Conservation (phyloP, 2,888 invertebrate species). For the Lomographa bimaculata region DNA sequence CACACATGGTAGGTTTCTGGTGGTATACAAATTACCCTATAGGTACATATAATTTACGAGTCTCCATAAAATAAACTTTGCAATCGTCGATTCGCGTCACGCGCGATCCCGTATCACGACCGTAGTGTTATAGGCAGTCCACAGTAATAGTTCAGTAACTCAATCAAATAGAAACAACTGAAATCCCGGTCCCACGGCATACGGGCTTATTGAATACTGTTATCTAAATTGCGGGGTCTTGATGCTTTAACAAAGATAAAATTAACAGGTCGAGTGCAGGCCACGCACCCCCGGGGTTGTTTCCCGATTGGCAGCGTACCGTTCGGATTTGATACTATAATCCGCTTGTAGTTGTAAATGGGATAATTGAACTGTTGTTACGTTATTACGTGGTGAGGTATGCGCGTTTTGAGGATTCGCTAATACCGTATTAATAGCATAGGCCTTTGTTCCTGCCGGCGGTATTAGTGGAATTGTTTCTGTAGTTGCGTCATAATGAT, state of each 20-base stretch:
- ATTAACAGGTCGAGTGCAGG: constrained; percentile 70
- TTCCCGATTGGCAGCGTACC: constrained; percentile 55
- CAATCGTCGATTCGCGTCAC: constrained; percentile 46
- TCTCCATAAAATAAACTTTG: constrained; percentile 41
- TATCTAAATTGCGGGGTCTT: constrained; percentile 73
- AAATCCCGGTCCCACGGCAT: constrained; percentile 49
- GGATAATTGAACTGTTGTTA: constrained; percentile 69
- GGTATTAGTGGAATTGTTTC: constrained; percentile 24
- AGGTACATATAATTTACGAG: constrained; percentile 41
- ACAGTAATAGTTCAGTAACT: constrained; percentile 67
- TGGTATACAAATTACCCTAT: no score
- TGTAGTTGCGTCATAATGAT: constrained; percentile 12
- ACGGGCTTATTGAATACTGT: constrained; percentile 75
- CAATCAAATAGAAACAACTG: constrained; percentile 70
- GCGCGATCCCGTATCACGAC: constrained; percentile 41
- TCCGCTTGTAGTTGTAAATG: constrained; percentile 65
- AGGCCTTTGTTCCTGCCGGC: constrained; percentile 20
- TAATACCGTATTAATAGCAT: constrained; percentile 24
- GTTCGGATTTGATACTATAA: constrained; percentile 60
- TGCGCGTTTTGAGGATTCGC: constrained; percentile 26
- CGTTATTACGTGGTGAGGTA: constrained; percentile 29
- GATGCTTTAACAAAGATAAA: constrained; percentile 73
- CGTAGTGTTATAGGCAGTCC: constrained; percentile 44
- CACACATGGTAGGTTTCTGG: no score
- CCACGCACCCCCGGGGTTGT: constrained; percentile 46